Percentiles rank a stretch among this genome's conserved stretches.
Evolutionary conservation across 2,113 vertebrate species (phyloP).

Genomic region (Tragelaphus strepsiceros): DNA sequence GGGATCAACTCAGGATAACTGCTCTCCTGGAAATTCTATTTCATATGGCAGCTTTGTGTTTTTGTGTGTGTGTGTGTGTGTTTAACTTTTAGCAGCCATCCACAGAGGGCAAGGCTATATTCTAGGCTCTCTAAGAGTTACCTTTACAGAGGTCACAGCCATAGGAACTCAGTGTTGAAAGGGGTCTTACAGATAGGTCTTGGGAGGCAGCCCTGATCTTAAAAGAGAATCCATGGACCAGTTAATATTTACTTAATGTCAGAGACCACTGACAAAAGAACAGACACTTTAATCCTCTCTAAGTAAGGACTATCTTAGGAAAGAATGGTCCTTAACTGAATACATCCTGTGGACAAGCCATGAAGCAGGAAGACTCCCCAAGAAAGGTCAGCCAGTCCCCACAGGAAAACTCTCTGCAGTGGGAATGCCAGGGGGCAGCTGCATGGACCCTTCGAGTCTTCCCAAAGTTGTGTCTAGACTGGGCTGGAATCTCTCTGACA

Average conservation of each 20-base stretch:
- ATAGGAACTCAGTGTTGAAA: background rate
- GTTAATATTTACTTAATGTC: background rate
- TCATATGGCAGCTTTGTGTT: background rate
- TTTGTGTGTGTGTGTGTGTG: no score
- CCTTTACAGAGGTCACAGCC: background rate
- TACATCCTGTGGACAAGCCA: background rate
- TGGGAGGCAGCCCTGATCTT: background rate
- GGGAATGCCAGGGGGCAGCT: fast-evolving
- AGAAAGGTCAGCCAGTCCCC: background rate
- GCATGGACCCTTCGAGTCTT: fast-evolving
- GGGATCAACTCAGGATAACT: background rate
- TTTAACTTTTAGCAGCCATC: background rate
- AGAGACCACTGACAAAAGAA: background rate
- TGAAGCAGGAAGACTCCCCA: fast-evolving
- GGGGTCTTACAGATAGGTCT: background rate
- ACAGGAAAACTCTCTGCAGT: fast-evolving
- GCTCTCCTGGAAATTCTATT: background rate
- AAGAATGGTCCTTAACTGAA: background rate
- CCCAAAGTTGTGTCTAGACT: background rate
- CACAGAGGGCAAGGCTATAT: background rate
- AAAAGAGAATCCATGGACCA: background rate
- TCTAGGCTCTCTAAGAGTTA: background rate
- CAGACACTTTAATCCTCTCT: background rate
- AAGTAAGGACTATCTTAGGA: background rate
- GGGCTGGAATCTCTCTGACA: background rate